Base-by-base conservation (phyloP, 1,140 invertebrate species). In the Choristoneura fumiferana region DNA sequence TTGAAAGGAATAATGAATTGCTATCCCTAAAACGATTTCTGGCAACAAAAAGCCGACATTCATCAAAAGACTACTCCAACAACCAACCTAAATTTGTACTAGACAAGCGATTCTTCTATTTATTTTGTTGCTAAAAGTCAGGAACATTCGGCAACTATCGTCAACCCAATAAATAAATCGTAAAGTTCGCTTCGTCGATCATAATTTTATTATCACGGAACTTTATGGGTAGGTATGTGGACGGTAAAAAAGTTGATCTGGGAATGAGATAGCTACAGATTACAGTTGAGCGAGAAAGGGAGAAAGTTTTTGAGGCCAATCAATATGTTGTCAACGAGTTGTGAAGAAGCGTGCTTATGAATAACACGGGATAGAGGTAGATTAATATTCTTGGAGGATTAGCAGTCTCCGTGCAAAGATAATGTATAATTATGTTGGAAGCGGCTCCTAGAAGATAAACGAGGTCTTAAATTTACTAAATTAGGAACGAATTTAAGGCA, bases 131-230 rank as follows among this genome's bases (percentile, higher is more conserved):
- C 39, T 35, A 37, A 58, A 12, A 54, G 59, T 61, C 54, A 54
- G 62, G 63, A 65, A 33, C n/a, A 49, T 59, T 70, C 66, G 45
- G 40, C 55, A 75, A 75, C 70, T 75, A 68, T 63, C 59, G 56
- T 40, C 54, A 63, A 1, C 33, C 34, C 29, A 67, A 78, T 74
- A 78, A 78, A 83, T 78, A 79, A 74, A 83, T 79, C 76, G 74
- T 77, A 71, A 77, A 77, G 53, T 75, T 65, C 63, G 63, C 58
- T 75, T 65, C 63, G 65, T 34, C 59, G 72, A 81, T 81, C 74
- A 76, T 73, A 77, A 79, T 81, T 83, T 83, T 79, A 76, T 76
- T 78, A 76, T 69, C 61, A 64, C 57, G 58, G 62, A 54, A 67
- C 68, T 67, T 63, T 57, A 63, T 58, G 35, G 35, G 49, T 53